These are phyloP conservation scores for Riparia riparia DNA, from an alignment of 2,113 vertebrate species.

Conservation along the genomic window DNA sequence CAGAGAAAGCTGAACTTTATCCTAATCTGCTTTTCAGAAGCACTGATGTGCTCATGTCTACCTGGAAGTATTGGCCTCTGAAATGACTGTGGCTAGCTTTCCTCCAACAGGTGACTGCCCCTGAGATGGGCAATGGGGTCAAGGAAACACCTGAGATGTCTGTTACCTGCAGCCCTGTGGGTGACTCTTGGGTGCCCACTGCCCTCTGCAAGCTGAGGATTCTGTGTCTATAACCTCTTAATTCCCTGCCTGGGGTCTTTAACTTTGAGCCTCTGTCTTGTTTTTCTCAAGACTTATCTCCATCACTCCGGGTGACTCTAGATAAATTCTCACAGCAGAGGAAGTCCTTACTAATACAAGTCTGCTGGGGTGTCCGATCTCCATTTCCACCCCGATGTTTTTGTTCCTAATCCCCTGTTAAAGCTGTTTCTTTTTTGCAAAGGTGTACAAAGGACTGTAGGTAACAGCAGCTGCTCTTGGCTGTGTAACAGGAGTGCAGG, in stretches of 20 bases:
- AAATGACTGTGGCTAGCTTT: neutral
- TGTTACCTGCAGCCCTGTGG: neutral
- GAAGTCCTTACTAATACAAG: neutral
- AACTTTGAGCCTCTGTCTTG: neutral
- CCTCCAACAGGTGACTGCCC: neutral
- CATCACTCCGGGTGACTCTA: neutral
- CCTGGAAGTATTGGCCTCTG: neutral
- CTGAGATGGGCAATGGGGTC: neutral
- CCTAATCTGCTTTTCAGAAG: neutral
- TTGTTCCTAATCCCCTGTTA: neutral
- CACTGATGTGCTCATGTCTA: neutral
- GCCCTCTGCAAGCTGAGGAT: neutral
- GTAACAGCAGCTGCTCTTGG: neutral
- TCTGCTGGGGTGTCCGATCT: neutral
- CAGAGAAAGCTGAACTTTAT: neutral
- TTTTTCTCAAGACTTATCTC: neutral
- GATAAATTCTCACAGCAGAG: neutral
- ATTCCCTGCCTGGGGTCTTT: neutral
- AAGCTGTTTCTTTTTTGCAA: neutral
- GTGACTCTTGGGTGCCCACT: neutral
- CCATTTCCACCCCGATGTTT: neutral
- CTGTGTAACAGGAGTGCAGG: neutral
- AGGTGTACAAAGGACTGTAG: neutral
- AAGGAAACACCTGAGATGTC: neutral
- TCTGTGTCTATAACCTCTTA: neutral